phyloP scores from a whole-genome alignment of 2,113 vertebrate genomes.

The Suricata suricatta region DNA sequence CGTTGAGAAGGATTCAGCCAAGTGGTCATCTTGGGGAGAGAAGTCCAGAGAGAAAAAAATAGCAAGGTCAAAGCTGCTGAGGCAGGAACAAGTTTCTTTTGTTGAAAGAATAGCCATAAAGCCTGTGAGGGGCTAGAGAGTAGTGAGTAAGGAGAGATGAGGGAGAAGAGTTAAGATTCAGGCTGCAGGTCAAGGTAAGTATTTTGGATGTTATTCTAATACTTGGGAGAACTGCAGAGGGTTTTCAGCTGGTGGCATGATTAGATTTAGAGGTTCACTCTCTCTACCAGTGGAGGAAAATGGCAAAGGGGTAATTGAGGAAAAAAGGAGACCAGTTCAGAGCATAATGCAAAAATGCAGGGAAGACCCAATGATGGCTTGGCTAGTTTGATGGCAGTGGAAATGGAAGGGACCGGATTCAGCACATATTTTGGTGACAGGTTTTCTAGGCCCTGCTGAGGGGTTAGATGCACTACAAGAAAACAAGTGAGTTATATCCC shows the following conservation, averaged over 20 bases:
- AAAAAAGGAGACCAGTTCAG: not conserved
- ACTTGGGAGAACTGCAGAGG: not conserved
- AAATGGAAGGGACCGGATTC: not conserved
- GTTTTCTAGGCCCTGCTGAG: not conserved
- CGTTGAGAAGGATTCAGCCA: not conserved
- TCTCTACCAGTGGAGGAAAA: not conserved
- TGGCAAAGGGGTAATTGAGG: not conserved
- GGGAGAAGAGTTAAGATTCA: not conserved
- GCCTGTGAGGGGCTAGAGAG: accelerated
- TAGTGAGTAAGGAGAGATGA: not conserved
- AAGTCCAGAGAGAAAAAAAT: not conserved
- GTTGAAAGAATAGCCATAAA: not conserved
- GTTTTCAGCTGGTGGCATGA: not conserved
- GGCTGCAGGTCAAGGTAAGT: not conserved
- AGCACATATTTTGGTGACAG: not conserved
- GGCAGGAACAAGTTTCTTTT: not conserved
- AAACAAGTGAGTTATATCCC: not conserved
- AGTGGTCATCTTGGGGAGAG: not conserved
- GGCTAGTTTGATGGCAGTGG: not conserved
- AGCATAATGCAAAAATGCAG: not conserved
- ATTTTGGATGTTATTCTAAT: not conserved
- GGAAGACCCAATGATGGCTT: not conserved
- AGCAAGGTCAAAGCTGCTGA: not conserved
- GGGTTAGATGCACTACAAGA: not conserved
- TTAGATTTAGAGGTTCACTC: not conserved